Evolutionary conservation across 2,113 vertebrate species (phyloP).

Genomic region (Platanista minor): DNA sequence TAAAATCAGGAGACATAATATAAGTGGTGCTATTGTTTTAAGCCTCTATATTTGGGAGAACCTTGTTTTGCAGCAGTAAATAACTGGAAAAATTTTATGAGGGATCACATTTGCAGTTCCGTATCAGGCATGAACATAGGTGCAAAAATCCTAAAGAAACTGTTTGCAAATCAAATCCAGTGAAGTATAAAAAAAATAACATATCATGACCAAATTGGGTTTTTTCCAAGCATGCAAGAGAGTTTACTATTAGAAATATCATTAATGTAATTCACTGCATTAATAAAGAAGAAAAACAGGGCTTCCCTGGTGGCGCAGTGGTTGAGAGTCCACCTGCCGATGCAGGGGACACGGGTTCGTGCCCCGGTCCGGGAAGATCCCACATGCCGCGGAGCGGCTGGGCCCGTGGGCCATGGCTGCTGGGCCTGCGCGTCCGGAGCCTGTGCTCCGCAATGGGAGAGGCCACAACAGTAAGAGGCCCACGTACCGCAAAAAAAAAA

Average conservation of each 20-base stretch:
- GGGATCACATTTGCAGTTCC: background rate
- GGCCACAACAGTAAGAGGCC: too few species aligned
- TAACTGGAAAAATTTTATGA: background rate
- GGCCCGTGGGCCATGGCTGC: too few species aligned
- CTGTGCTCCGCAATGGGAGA: too few species aligned
- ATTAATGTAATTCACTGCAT: background rate
- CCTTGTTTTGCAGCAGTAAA: background rate
- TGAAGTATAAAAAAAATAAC: background rate
- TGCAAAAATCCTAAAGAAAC: background rate
- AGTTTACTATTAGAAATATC: background rate
- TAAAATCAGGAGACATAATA: background rate
- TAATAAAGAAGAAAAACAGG: background rate
- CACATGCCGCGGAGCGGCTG: too few species aligned
- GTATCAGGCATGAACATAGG: background rate
- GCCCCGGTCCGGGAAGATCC: too few species aligned
- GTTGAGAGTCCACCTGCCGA: too few species aligned
- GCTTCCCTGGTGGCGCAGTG: too few species aligned
- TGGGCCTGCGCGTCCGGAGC: too few species aligned
- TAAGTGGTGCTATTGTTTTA: background rate
- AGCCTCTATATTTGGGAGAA: background rate
- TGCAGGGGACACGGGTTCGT: too few species aligned
- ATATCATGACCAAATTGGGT: background rate
- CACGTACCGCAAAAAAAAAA: too few species aligned
- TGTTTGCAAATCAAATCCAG: background rate
- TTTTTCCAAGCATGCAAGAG: background rate